Base-by-base conservation (phyloP, 2,797 vertebrate species). In the Peromyscus aztecus region DNA sequence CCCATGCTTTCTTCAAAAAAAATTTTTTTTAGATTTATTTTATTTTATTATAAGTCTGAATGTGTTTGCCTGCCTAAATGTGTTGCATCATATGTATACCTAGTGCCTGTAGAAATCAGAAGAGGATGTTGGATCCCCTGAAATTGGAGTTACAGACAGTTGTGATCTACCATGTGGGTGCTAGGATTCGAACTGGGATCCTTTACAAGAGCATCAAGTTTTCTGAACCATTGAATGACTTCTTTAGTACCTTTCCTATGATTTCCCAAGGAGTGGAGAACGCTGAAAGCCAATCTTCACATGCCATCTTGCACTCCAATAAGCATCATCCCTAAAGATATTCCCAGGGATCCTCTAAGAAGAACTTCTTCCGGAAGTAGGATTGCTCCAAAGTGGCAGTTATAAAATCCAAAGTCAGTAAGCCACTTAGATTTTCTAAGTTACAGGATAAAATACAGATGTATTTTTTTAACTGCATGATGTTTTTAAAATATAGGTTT, bases 181-280 rank as follows among this genome's bases (percentile, higher is more conserved):
- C 5, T 75, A 11, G 21, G 3, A 27, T 59, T 82, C 14, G 3
- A 57, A 40, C 23, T 82, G n/a, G 55, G 13, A 37, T 61, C 55
- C 27, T 61, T 57, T 61, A 13, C n/a, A 82, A 82, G 55, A 40
- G 55, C 13, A 82, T 3, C 23, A 82, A 37, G n/a, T 24, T 37
- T n/a, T 82, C 55, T 8, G 7, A 61, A 40, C 1, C 4, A 14
- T 6, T 16, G 23, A 27, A 2, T 6, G 1, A 7, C 27, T n/a
- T 8, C n/a, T 40, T 61, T 17, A 82, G n/a, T 23, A 40, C 24
- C 59, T 43, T 69, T 52, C 0, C 11, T 43, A 24, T 67, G 43
- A 31, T 46, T 31, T 49, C 7, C 82, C 34, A 76, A 23, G 27
- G 55, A 86, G 12, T 78, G 34, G 9, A 55, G 4, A 21, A 31